phyloP scores from a whole-genome alignment of 2,797 vertebrate genomes.

The Salmo trutta region DNA sequence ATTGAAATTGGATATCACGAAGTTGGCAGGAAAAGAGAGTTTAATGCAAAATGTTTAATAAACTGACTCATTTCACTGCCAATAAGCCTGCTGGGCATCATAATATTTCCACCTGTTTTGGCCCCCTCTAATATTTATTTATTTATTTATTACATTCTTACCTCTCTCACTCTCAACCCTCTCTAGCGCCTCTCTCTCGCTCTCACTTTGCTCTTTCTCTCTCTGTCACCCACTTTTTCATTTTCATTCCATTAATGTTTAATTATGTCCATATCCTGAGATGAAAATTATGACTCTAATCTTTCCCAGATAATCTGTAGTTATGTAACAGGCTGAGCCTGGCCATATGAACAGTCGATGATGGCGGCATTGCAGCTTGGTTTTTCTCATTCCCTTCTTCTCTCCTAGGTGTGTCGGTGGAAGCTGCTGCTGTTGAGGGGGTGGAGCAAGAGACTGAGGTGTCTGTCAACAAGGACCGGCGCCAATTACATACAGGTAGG shows the following conservation, averaged over 20 bases:
- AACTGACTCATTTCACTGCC: not conserved
- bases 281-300: not conserved
- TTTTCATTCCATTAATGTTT: conserved; percentile 1
- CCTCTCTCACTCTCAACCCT: no score
- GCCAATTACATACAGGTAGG: conserved; percentile 65
- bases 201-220: not conserved
- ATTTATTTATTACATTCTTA: no score
- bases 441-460: conserved; percentile 46
- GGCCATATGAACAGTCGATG: not conserved
- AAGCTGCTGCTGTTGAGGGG: conserved; percentile 15
- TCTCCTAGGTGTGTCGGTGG: conserved; percentile 50
- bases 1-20: no score
- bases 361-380: not conserved
- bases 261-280: not conserved
- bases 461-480: conserved; percentile 45
- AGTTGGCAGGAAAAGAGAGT: no score
- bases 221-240: not conserved
- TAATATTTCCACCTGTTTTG: not conserved
- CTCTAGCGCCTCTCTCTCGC: no score
- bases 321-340: not conserved
- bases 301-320: not conserved
- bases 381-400: not conserved
- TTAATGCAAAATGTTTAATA: no score
- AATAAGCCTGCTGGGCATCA: not conserved
- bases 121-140: not conserved